Conservation (phyloP, 2,797 vertebrate species). For the Anguilla megastoma region DNA sequence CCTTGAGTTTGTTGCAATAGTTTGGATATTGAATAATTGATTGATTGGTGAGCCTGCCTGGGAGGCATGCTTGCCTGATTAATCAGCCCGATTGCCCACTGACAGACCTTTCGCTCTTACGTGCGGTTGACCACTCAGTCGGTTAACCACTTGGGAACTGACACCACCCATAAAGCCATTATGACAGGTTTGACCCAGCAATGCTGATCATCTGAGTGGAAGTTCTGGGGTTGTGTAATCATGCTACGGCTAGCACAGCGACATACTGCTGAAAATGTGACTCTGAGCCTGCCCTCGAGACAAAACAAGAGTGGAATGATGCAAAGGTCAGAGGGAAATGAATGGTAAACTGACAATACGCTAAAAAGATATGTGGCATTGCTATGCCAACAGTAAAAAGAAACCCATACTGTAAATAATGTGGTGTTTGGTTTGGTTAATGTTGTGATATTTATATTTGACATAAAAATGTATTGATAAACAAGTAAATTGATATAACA, state of each 20-base stretch:
- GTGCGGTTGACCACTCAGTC: not conserved
- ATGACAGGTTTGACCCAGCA: not conserved
- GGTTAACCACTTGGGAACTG: not conserved
- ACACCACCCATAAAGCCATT: constrained; percentile 11
- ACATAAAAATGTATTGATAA: not conserved
- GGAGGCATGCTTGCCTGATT: constrained; percentile 3
- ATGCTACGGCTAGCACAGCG: not conserved
- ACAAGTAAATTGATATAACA: not conserved
- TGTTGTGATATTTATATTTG: not conserved
- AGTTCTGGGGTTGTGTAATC: not conserved
- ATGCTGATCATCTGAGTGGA: not conserved
- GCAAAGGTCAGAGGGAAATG: not conserved
- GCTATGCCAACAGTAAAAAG: not conserved
- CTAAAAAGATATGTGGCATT: not conserved
- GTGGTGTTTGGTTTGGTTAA: not conserved
- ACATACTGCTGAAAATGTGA: not conserved
- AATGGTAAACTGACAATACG: not conserved
- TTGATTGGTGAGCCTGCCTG: not conserved
- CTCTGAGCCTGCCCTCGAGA: not conserved
- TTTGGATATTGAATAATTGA: constrained; percentile 12
- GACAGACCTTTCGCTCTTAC: not conserved
- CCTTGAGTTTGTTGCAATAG: not conserved
- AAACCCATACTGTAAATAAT: not conserved
- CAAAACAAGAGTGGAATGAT: not conserved
- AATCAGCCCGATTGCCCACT: not conserved